Evolutionary conservation across 2,113 vertebrate genomes (phyloP), one percentile per base, ranked within the genome.

Genomic region (Crocuta crocuta): DNA sequence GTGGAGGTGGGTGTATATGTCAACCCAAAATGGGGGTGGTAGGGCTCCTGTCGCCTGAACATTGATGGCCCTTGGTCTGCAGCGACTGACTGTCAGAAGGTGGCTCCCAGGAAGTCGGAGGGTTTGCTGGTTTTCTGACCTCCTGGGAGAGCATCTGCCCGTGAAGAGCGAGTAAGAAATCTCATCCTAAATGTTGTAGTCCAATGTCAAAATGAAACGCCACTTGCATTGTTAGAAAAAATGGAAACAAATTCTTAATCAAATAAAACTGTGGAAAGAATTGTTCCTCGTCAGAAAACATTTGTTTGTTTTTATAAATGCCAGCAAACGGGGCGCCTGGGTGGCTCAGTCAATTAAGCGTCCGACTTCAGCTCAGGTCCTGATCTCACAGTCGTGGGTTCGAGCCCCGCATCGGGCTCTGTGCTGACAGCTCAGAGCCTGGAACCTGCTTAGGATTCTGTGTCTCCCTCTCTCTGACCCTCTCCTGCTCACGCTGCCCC

Each of bases 1-100:
- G 6, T 23, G 7, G 61, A 3, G 0, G 2, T 4, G 17, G 13
- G 33, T 33, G 2, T n/a, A 7, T 28, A 35, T 17, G 45, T 48
- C 45, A n/a, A 23, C 11, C 39, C 50, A 33, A 74, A 33, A 16
- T 21, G 1, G 50, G 5, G 13, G 10, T 26, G n/a, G 35, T 24
- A 7, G 50, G 80, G 31, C 31, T 78, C 89, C 63, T 24, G 19
- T 35, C 31, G 9, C 43, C 17, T 1, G 21, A 19, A 9, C 15
- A 1, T 0, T 50, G 13, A 50, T 7, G 58, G 11, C 26, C 33
- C 50, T 16, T 50, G 10, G 78, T 45, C 50, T 63, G 6, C 11
- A 7, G 16, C 8, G 12, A 23, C 31, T 35, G 35, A 79, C 23
- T n/a, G 5, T 45, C 5, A 19, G 53, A 63, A 35, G 4, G 10